These are phyloP conservation scores for Trileptium ribeirensis DNA, from an alignment of 2,888 invertebrate species.

Conservation along the genomic window DNA sequence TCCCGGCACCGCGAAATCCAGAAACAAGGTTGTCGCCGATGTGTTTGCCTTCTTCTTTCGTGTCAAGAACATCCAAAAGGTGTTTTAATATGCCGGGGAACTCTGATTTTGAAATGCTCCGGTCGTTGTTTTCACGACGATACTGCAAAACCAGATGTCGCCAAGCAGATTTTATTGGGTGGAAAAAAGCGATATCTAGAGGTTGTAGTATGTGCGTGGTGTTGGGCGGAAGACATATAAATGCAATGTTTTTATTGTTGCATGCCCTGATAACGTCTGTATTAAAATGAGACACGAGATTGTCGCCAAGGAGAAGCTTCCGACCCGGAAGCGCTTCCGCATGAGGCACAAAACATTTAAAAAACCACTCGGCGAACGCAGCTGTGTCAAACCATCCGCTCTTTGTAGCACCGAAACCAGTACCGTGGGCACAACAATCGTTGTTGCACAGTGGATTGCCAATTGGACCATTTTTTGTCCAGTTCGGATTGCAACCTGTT, in stretches of 20 bases:
- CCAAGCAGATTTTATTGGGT: background rate
- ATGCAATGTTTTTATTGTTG: background rate
- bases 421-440: background rate
- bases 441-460: background rate
- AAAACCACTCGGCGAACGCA: background rate
- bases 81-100: background rate
- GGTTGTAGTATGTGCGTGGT: background rate
- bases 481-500: background rate
- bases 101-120: background rate
- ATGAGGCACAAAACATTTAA: background rate
- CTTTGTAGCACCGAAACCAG: background rate
- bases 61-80: background rate
- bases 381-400: background rate
- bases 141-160: background rate
- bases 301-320: background rate
- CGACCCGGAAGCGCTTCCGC: background rate
- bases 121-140: background rate
- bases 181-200: background rate
- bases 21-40: background rate
- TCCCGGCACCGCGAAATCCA: background rate
- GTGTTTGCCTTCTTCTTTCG: background rate
- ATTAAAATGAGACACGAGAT: background rate
- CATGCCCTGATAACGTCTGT: background rate
- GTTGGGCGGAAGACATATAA: background rate
- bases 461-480: background rate